These are phyloP conservation scores for Mormyrops attenuatus DNA, from an alignment of 2,797 vertebrate genomes.

Conservation along the genomic window DNA sequence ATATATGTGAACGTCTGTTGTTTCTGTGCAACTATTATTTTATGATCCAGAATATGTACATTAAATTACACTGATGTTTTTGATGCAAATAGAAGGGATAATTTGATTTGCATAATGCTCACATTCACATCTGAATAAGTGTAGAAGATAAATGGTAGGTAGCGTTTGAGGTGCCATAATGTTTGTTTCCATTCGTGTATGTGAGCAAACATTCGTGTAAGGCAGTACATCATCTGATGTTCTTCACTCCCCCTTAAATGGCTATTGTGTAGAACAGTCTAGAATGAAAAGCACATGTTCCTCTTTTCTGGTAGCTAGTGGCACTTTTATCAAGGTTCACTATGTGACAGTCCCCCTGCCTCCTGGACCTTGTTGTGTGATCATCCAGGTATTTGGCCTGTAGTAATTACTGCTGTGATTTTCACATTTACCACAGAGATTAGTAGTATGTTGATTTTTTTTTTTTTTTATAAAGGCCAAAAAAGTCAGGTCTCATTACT, in stretches of 20 bases:
- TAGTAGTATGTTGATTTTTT: background rate
- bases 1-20: background rate
- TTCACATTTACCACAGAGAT: background rate
- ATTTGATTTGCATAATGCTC: background rate
- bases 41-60: background rate
- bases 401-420: background rate
- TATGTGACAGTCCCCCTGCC: background rate
- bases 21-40: background rate
- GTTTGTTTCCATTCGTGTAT: background rate
- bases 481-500: background rate
- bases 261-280: background rate
- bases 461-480: background rate
- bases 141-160: background rate
- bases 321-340: background rate
- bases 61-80: background rate
- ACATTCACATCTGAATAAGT: background rate
- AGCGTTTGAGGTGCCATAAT: background rate
- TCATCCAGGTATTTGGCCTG: background rate
- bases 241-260: background rate
- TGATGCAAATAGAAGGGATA: background rate
- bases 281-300: background rate
- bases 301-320: background rate
- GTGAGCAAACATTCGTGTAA: background rate
- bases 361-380: background rate
- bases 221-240: background rate